phyloP scores from a whole-genome alignment of 2,888 invertebrate species.

The Formica aserva region DNA sequence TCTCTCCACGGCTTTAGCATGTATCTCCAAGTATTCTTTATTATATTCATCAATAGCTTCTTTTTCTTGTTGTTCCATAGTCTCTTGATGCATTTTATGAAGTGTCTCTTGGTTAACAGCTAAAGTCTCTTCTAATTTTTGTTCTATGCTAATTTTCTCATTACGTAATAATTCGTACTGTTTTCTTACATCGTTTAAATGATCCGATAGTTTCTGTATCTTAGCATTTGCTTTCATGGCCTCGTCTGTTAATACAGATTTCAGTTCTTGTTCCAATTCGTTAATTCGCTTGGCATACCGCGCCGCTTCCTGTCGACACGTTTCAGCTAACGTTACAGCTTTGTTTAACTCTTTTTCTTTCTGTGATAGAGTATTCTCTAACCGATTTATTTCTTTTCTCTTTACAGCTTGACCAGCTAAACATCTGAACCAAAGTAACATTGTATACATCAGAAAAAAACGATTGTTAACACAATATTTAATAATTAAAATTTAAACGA shows the following conservation, averaged over 20 bases:
- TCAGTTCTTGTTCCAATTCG: slow-evolving; percentile 82
- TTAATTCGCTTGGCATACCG: slow-evolving; percentile 79
- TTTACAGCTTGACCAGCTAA: slow-evolving; percentile 85
- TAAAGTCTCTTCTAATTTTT: slow-evolving; percentile 78
- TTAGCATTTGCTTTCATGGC: slow-evolving; percentile 81
- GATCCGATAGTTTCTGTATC: slow-evolving; percentile 81
- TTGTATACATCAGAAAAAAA: slow-evolving; percentile 64
- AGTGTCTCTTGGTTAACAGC: slow-evolving; percentile 79
- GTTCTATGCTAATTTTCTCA: slow-evolving; percentile 78
- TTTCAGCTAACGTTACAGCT: slow-evolving; percentile 74
- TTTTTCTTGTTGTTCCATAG: slow-evolving; percentile 76
- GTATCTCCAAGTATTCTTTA: slow-evolving; percentile 83
- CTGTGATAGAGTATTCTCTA: slow-evolving; percentile 84
- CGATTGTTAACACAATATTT: slow-evolving; percentile 2
- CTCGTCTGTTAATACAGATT: slow-evolving; percentile 80
- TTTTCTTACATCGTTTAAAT: slow-evolving; percentile 78
- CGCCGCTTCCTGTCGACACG: slow-evolving; percentile 78
- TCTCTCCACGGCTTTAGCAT: slow-evolving; percentile 82
- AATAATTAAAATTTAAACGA: slow-evolving; percentile 31
- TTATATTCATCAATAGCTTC: slow-evolving; percentile 79
- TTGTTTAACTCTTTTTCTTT: slow-evolving; percentile 84
- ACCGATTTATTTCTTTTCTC: slow-evolving; percentile 86
- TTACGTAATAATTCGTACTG: slow-evolving; percentile 77
- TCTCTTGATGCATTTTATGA: slow-evolving; percentile 77
- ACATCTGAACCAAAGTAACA: slow-evolving; percentile 78